Percentiles rank a stretch among this genome's conserved stretches.
These are phyloP conservation scores for Epinotia brunnichana DNA, from an alignment of 2,888 invertebrate genomes.

Conservation along the genomic window DNA sequence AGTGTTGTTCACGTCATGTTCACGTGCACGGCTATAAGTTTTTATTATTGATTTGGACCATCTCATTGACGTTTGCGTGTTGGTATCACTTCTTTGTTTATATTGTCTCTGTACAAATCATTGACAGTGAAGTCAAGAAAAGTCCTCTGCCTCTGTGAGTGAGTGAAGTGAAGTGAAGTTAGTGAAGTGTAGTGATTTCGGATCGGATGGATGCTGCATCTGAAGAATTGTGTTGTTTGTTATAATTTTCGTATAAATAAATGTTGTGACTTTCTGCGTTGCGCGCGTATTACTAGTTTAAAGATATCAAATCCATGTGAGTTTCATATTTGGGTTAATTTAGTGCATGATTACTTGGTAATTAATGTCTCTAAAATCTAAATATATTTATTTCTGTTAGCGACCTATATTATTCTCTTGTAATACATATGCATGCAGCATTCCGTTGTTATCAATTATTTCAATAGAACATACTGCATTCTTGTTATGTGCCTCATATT, in stretches of 20 bases:
- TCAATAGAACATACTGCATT: slow-evolving; percentile 6
- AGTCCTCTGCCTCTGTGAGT: too few relatives aligned
- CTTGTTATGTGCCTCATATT: slow-evolving; percentile 11
- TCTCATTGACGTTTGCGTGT: neutral
- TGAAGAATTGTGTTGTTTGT: slow-evolving; percentile 21
- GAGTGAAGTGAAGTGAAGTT: too few relatives aligned
- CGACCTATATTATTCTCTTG: slow-evolving; percentile 28
- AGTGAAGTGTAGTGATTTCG: too few relatives aligned
- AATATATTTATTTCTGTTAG: slow-evolving; percentile 9
- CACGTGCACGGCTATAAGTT: neutral
- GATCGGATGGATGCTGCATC: slow-evolving; percentile 36
- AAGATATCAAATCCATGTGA: slow-evolving; percentile 29
- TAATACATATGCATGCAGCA: neutral
- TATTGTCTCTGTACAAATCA: slow-evolving; percentile 28
- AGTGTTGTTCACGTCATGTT: neutral
- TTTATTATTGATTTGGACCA: neutral
- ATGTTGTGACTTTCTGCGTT: slow-evolving; percentile 3
- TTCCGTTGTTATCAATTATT: slow-evolving; percentile 7
- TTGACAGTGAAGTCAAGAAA: slow-evolving; percentile 39
- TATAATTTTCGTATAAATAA: slow-evolving; percentile 5
- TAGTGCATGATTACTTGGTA: slow-evolving; percentile 3
- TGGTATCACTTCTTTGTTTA: slow-evolving; percentile 5
- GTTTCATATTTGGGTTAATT: slow-evolving; percentile 7
- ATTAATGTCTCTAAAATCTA: too few relatives aligned
- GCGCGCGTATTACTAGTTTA: neutral